phyloP scores from a whole-genome alignment of 2,888 invertebrate genomes.

The Pheosia gnoma region DNA sequence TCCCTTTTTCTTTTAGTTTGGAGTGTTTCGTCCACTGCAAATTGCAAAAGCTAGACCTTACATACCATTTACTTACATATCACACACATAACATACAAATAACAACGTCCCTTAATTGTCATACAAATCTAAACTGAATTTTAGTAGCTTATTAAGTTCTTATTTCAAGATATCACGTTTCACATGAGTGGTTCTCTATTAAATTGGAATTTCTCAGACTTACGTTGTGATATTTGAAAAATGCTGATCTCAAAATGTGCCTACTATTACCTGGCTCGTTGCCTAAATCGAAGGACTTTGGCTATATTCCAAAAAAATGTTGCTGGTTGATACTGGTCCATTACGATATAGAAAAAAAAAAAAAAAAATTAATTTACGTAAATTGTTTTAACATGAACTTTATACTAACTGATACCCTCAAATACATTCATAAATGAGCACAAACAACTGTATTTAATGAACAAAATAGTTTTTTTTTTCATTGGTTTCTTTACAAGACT shows the following conservation, averaged over 20 bases:
- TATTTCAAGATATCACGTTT: neutral
- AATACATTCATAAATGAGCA: too few relatives aligned
- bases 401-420: too few relatives aligned
- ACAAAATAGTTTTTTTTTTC: too few relatives aligned
- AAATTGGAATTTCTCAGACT: conserved; percentile 22
- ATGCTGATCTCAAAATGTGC: conserved; percentile 54
- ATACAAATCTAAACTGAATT: neutral
- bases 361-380: too few relatives aligned
- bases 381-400: too few relatives aligned
- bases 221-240: conserved; percentile 36
- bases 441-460: too few relatives aligned
- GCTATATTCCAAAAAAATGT: conserved; percentile 64
- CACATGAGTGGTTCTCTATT: conserved; percentile 20
- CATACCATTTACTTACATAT: too few relatives aligned
- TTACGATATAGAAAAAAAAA: conserved; percentile 13
- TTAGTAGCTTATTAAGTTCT: neutral
- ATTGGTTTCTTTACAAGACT: too few relatives aligned
- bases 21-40: too few relatives aligned
- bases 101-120: neutral
- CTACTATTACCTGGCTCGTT: conserved; percentile 61
- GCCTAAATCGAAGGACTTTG: conserved; percentile 58
- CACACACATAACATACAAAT: too few relatives aligned
- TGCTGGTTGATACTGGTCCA: conserved; percentile 59
- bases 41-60: too few relatives aligned
- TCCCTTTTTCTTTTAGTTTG: too few relatives aligned